These are phyloP conservation scores for Malaclemys terrapin DNA, from an alignment of 2,113 vertebrate species.

Conservation along the genomic window DNA sequence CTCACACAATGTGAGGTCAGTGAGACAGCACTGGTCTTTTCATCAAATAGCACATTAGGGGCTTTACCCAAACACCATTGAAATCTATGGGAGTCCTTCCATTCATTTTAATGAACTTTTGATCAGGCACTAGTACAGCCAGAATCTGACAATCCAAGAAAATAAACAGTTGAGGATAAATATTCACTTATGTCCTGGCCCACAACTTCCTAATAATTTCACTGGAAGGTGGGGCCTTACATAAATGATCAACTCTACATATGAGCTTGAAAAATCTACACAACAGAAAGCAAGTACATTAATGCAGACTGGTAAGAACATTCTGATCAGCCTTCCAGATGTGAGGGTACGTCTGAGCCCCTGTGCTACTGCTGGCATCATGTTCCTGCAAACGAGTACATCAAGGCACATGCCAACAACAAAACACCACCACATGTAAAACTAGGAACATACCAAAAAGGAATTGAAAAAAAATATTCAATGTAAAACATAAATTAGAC, in stretches of 20 bases:
- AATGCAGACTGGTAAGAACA: background rate
- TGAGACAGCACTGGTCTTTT: background rate
- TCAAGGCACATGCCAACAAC: constrained; percentile 12
- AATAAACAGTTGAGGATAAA: background rate
- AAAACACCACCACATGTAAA: background rate
- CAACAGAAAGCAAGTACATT: background rate
- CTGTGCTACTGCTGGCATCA: constrained; percentile 3
- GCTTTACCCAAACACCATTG: background rate
- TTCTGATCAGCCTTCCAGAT: background rate
- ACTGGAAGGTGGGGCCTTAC: background rate
- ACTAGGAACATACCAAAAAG: background rate
- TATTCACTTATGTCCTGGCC: background rate
- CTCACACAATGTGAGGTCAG: background rate
- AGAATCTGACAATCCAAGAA: background rate
- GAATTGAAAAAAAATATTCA: background rate
- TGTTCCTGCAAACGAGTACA: background rate
- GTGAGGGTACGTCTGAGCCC: background rate
- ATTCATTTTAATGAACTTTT: background rate
- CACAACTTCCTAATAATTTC: background rate
- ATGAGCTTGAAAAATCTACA: background rate
- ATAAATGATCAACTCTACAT: background rate
- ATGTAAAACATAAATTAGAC: background rate
- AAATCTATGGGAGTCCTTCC: background rate
- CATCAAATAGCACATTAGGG: background rate
- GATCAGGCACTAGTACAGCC: background rate